phyloP scores from a whole-genome alignment of 64 coral and sea anemone genomes.

The Pocillopora verrucosa region DNA sequence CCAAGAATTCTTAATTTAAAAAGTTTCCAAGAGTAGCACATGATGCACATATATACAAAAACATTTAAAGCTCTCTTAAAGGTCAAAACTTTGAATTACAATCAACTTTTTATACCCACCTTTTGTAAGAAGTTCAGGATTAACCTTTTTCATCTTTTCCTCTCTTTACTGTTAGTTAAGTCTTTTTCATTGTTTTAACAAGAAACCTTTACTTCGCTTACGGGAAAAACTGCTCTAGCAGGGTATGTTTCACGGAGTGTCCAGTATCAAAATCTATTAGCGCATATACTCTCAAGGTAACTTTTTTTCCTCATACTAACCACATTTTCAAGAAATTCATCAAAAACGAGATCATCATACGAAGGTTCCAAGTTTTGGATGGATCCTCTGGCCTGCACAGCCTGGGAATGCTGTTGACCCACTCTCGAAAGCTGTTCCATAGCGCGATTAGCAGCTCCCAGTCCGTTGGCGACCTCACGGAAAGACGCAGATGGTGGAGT shows the following conservation, averaged over 20 bases:
- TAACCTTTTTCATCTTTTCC: no score
- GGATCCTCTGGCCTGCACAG: not conserved
- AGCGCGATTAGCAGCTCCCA: not conserved
- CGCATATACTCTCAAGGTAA: not conserved
- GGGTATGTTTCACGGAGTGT: no score
- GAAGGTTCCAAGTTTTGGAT: not conserved
- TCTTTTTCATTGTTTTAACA: no score
- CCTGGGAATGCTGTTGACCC: not conserved
- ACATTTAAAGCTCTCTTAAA: not conserved
- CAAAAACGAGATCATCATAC: not conserved
- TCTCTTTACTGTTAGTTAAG: no score
- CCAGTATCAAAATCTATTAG: not conserved
- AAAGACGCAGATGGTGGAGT: not conserved
- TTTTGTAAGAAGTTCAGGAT: no score
- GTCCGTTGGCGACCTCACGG: conserved; percentile 4
- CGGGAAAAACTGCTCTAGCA: no score
- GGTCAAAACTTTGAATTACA: no score
- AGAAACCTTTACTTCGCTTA: no score
- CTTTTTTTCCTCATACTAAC: conserved; percentile 2
- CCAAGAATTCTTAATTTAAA: no score
- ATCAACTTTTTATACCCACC: no score
- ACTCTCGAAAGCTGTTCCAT: conserved; percentile 34
- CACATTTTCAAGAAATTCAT: conserved; percentile 24
- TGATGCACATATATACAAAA: not conserved
- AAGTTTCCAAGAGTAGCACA: no score